Base-by-base conservation (phyloP, 2,888 invertebrate species). In the Flexamia atlantica region DNA sequence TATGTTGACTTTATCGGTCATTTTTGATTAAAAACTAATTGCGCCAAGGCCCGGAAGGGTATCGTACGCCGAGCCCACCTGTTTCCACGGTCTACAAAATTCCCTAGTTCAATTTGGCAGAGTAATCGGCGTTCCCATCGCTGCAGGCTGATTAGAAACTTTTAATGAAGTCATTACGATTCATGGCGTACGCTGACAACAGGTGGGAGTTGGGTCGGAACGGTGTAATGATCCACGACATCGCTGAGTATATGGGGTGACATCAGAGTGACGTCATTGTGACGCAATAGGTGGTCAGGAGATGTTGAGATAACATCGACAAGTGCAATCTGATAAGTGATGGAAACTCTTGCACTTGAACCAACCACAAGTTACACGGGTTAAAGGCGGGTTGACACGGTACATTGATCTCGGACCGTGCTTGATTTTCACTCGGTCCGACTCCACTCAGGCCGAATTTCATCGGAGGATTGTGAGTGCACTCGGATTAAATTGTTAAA, bases 121-220 rank as follows among this genome's bases (percentile, higher is more conserved):
- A 17, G 42, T 46, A 46, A 76, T 76, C 20, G 40, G 40, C 42
- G 40, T 23, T 68, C 14, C 72, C 72, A 40, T 72, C 40, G 40
- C 2, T 30, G 30, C 5, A n/a, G 68, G 28, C 46, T 32, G 79
- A 79, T 79, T 32, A 57, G 79, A 79, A 79, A 57, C 32, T 79
- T 79, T 79, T 79, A 79, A 79, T 79, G 32, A 79, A 79, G 79
- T 79, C 53, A 57, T 79, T 57, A 79, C 79, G 32, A 79, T 79
- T 79, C 79, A 79, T 79, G 79, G n/a, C 57, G 57, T 50, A 76
- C 14, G 72, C 30, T 50, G 79, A 28, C 28, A 1, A 53, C 79
- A 79, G 79, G 79, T 79, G 79, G 57, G 9, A 23, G 23, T 12
- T 9, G 20, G n/a, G n/a, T n/a, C n/a, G n/a, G n/a, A n/a, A n/a